Percentiles rank a stretch among this genome's conserved stretches.
Conservation (phyloP, 2,888 invertebrate genomes). For the Platycnemis pennipes region DNA sequence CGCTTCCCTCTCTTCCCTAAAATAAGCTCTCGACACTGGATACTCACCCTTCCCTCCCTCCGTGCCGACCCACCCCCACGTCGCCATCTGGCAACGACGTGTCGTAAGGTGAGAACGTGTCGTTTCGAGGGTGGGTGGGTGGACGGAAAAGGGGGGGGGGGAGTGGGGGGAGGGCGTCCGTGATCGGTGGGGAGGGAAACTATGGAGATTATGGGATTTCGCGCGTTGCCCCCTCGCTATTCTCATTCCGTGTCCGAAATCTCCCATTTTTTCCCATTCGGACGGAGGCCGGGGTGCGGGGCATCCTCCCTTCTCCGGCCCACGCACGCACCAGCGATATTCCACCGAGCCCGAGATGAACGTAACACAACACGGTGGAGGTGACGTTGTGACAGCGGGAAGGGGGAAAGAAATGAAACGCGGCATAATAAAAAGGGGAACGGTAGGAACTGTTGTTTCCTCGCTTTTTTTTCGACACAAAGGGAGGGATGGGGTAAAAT, state of each 20-base stretch:
- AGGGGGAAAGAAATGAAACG: neutral
- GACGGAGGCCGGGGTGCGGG: too few species aligned
- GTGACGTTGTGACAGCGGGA: neutral
- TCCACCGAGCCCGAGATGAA: neutral
- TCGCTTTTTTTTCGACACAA: neutral
- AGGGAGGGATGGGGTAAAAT: neutral
- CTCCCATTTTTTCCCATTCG: neutral
- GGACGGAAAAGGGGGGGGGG: neutral
- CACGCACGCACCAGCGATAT: neutral
- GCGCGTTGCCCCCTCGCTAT: neutral
- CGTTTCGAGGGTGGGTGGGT: neutral
- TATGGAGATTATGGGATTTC: neutral
- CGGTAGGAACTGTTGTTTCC: neutral
- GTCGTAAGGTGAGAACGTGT: conserved; percentile 32
- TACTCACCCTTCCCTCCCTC: neutral
- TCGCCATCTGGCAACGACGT: neutral
- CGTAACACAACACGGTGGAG: conserved; percentile 2
- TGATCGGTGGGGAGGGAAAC: neutral
- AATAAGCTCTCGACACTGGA: conserved; percentile 16
- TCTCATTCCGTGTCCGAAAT: neutral
- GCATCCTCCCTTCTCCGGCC: too few species aligned
- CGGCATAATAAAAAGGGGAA: too few species aligned
- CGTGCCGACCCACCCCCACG: neutral
- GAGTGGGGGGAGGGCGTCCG: neutral
- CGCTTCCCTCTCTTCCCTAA: neutral